Evolutionary conservation across 2,888 invertebrate species (phyloP), one percentile per base, ranked within the genome.

Genomic region (Ectemnius lituratus): DNA sequence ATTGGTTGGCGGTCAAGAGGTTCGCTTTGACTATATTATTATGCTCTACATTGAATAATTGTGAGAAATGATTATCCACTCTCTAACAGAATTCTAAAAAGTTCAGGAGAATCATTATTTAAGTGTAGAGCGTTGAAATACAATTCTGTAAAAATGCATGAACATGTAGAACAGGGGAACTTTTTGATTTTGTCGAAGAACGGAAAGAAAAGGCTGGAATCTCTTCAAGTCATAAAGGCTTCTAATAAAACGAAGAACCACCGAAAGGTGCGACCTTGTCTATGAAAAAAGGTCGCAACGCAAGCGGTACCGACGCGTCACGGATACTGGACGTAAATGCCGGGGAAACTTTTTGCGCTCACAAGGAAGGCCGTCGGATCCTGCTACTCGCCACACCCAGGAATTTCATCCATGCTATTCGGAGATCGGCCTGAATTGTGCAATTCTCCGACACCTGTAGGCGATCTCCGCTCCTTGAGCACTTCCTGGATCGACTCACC

Each of bases 301-400:
- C 52, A 49, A 67, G 63, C 37, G 47, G 11, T 45, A 45, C 47
- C n/a, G 57, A 37, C 37, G 66, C 23, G 56, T 20, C 52, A 27
- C 47, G 47, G 70, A 68, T 62, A 66, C 18, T 52, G 46, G 57
- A 11, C 61, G 14, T 70, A 28, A 64, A 73, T 27, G 61, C 67
- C 70, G 27, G 49, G 64, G 64, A 60, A 47, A 45, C 69, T 73
- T 75, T 77, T 75, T 70, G 46, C 56, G 64, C 57, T 20, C 62
- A 63, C 70, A 71, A 78, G 70, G 70, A 76, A 80, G 79, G 79
- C 69, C 71, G 71, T 70, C 14, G 14, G 52, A 52, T 52, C 52
- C 52, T 52, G 52, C 52, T 52, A 11, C 52, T 52, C 67, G 86
- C 88, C 89, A 88, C 90, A 81, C 90, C 89, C 88, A 85, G 86